Evolutionary conservation across 2,113 vertebrate genomes (phyloP).

Genomic region (Xenopus tropicalis): DNA sequence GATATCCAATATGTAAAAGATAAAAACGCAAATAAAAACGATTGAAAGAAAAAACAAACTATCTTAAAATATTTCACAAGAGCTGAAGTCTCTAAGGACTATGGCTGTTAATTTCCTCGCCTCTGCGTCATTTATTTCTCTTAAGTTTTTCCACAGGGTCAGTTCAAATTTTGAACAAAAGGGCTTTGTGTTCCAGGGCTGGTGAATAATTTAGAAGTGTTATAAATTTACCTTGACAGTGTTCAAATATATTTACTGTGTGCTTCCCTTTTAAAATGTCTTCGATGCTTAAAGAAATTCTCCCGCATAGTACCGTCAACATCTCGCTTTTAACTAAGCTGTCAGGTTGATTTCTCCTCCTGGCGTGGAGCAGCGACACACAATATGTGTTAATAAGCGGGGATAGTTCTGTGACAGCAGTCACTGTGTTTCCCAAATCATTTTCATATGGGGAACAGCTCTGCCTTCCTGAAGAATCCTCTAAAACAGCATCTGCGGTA

Average conservation of each 20-base stretch:
- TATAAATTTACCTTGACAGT: constrained; percentile 72
- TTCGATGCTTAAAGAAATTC: constrained; percentile 66
- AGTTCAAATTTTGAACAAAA: constrained; percentile 6
- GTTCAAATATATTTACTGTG: constrained; percentile 60
- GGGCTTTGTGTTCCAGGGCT: constrained; percentile 7
- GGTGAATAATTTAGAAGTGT: constrained; percentile 32
- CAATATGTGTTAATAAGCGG: constrained; percentile 67
- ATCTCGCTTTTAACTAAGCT: constrained; percentile 51
- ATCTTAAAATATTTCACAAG: too few species aligned
- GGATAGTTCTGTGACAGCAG: constrained; percentile 71
- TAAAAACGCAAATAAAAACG: too few species aligned
- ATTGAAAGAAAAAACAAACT: too few species aligned
- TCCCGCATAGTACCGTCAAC: constrained; percentile 65
- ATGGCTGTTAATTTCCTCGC: too few species aligned
- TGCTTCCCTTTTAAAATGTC: constrained; percentile 64
- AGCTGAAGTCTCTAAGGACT: too few species aligned
- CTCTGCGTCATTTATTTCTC: too few species aligned
- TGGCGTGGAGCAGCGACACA: constrained; percentile 72
- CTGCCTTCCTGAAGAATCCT: constrained; percentile 16
- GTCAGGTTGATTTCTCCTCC: constrained; percentile 46
- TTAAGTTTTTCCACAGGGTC: too few species aligned
- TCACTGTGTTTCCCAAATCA: constrained; percentile 61
- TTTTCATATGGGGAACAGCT: constrained; percentile 48
- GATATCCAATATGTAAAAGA: too few species aligned
- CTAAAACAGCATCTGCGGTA: constrained; percentile 21